These are phyloP conservation scores for Xanthia icteritia DNA, from an alignment of 2,888 invertebrate species.

Conservation along the genomic window DNA sequence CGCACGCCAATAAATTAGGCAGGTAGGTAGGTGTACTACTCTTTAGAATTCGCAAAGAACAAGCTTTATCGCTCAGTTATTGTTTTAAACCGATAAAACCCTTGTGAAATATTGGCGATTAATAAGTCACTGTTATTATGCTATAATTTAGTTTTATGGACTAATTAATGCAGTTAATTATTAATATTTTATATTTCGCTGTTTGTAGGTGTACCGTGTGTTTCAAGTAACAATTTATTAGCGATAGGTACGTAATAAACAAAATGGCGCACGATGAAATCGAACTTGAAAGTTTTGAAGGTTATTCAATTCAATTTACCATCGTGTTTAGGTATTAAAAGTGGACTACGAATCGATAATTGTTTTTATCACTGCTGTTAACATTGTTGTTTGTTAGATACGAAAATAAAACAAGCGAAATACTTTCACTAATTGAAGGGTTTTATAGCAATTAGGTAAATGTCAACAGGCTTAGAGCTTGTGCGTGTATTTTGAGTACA, in stretches of 20 bases:
- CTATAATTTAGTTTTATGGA: constrained; percentile 73
- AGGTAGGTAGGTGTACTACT: constrained; percentile 68
- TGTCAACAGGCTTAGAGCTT: constrained; percentile 43
- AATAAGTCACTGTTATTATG: constrained; percentile 70
- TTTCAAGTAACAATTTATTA: constrained; percentile 40
- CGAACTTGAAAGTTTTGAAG: constrained; percentile 67
- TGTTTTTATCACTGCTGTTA: constrained; percentile 49
- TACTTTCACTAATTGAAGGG: constrained; percentile 48
- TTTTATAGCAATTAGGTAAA: constrained; percentile 57
- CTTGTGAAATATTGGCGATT: constrained; percentile 62
- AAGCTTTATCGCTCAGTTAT: constrained; percentile 65
- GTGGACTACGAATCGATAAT: constrained; percentile 54
- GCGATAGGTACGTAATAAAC: constrained; percentile 45
- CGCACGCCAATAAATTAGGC: constrained; percentile 71
- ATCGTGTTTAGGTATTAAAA: constrained; percentile 51
- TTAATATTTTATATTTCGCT: constrained; percentile 62
- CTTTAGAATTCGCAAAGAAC: constrained; percentile 61
- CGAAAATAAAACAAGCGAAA: constrained; percentile 47
- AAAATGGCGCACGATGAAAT: constrained; percentile 63
- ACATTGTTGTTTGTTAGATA: constrained; percentile 35
- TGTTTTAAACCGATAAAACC: constrained; percentile 68
- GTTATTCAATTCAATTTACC: constrained; percentile 57
- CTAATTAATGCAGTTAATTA: constrained; percentile 73
- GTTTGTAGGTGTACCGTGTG: constrained; percentile 38
- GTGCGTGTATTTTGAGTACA: constrained; percentile 28